Evolutionary conservation across 2,113 vertebrate genomes (phyloP), one percentile per base, ranked within the genome.

Genomic region (Eolophus roseicapilla): DNA sequence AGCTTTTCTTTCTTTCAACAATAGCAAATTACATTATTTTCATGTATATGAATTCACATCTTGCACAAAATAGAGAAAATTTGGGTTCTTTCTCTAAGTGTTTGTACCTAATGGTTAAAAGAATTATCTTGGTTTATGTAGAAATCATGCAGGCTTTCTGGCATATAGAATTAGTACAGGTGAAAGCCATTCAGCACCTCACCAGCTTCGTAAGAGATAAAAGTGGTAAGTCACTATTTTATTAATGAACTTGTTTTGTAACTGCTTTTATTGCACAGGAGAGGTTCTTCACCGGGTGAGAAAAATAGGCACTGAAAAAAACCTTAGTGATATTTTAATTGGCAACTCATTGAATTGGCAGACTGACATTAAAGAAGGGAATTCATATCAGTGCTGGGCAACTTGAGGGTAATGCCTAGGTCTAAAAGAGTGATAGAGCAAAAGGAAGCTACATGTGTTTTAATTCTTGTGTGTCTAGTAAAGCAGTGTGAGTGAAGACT

Each of bases 91-190:
- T 85, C 41, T 92, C 0, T 9, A 29, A 43, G 11, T 57, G 8
- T 57, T 79, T 70, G 41, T 74, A 20, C 80, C 24, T 68, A 73
- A 86, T 68, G 43, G 21, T 82, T 69, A 70, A 28, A 64, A 47
- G 46, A 69, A n/a, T 47, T 63, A 39, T 81, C 43, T 37, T 96
- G 29, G 16, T 47, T 69, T 84, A 70, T 41, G 4, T 91, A 98
- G 98, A 97, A 24, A 93, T 96, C 90, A 98, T 98, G 98, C 75
- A 98, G 82, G 92, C 43, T 59, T 98, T 97, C 84, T 73, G 92
- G 64, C 93, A 96, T 67, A 15, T 71, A 39, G 98, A 98, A 9
- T 96, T 96, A 27, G 96, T 93, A 12, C 98, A 98, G 86, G 75
- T 84, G 70, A 88, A 79, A 82, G 92, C 93, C 62, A 73, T 98